Evolutionary conservation across 2,888 invertebrate genomes (phyloP).

Genomic region (Quadroppia sp.): DNA sequence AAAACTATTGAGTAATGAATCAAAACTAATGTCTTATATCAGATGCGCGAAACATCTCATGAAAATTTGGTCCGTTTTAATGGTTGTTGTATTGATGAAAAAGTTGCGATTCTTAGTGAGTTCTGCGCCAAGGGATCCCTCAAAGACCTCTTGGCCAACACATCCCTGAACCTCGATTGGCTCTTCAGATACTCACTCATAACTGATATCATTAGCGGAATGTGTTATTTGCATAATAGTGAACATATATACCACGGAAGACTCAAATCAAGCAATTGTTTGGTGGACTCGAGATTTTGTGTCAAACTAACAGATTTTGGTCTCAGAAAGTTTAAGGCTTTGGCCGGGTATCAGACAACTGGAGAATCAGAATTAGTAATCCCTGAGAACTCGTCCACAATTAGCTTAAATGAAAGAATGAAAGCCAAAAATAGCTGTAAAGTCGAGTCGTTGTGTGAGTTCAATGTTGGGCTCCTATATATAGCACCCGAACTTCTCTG

Average conservation of each 20-base stretch:
- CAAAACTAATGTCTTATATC: no score
- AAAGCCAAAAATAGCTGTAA: slow-evolving; percentile 4
- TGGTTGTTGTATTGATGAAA: slow-evolving; percentile 88
- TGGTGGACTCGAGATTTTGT: slow-evolving; percentile 40
- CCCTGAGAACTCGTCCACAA: slow-evolving; percentile 14
- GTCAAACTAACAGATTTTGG: slow-evolving; percentile 49
- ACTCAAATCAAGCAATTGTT: slow-evolving; percentile 41
- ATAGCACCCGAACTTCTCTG: slow-evolving; percentile 39
- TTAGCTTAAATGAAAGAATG: slow-evolving; percentile 33
- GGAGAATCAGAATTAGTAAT: slow-evolving; percentile 20
- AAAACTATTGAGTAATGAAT: no score
- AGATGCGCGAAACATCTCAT: slow-evolving; percentile 83
- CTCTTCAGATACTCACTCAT: slow-evolving; percentile 47
- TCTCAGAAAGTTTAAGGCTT: slow-evolving; percentile 33
- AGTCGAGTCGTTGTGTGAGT: slow-evolving; percentile 30
- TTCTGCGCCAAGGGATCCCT: slow-evolving; percentile 98
- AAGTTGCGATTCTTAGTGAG: slow-evolving; percentile 87
- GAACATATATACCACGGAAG: slow-evolving; percentile 39
- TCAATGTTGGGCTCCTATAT: slow-evolving; percentile 29
- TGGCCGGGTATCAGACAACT: not conserved
- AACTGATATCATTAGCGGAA: slow-evolving; percentile 49
- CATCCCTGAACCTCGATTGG: slow-evolving; percentile 47
- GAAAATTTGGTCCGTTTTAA: slow-evolving; percentile 96
- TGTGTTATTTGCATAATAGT: slow-evolving; percentile 49
- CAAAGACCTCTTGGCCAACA: slow-evolving; percentile 48